A percentile compares a stretch with the other conserved stretches of the same genome.
phyloP scores from a whole-genome alignment of 2,113 vertebrate species.

The Piprites chloris region DNA sequence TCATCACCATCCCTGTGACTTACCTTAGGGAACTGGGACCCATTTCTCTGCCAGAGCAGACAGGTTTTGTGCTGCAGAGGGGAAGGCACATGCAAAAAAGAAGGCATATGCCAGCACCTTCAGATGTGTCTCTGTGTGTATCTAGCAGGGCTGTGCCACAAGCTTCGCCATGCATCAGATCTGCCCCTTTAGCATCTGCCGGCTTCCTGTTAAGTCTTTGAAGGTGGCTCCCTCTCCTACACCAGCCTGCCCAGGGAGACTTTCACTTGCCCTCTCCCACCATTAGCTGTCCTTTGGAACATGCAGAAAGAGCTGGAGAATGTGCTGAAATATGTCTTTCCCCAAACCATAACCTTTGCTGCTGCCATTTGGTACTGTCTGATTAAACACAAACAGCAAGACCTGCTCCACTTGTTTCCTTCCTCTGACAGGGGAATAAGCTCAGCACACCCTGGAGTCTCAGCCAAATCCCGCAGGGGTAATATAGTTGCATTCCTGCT shows the following conservation, averaged over 20 bases:
- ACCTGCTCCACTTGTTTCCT: background rate
- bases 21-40: background rate
- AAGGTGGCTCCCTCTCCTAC: background rate
- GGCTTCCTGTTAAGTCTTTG: background rate
- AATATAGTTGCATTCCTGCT: conserved; percentile 10
- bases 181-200: background rate
- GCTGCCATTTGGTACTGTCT: background rate
- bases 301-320: background rate
- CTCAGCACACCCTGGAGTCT: background rate
- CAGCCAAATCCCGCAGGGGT: background rate
- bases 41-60: background rate
- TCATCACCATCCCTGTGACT: background rate
- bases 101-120: background rate
- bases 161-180: background rate
- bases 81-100: background rate
- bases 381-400: background rate
- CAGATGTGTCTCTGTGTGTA: accelerated
- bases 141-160: background rate
- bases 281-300: background rate
- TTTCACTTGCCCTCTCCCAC: background rate
- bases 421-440: background rate
- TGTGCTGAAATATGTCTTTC: background rate
- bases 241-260: accelerated
- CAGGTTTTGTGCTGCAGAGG: background rate
- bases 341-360: background rate